Percentiles rank a stretch among this genome's conserved stretches.
Conservation (phyloP, 1,140 invertebrate genomes). For the Phenacoccus solenopsis region DNA sequence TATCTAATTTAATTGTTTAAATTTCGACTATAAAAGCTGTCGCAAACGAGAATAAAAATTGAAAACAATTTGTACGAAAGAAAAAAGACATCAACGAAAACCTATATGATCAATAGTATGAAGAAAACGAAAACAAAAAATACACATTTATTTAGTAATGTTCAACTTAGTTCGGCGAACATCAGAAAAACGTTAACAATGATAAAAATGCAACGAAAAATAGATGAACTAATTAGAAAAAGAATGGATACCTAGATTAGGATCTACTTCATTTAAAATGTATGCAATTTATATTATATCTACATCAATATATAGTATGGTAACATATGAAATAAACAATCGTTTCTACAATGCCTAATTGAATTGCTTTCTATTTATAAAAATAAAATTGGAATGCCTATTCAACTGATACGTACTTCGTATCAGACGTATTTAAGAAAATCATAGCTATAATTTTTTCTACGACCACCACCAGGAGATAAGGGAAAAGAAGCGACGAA, state of each 20-base stretch:
- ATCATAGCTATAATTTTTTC: background rate
- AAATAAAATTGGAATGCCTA: background rate
- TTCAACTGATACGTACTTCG: background rate
- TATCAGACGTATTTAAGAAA: background rate
- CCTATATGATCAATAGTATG: no score
- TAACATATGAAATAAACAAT: background rate
- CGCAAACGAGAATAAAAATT: no score
- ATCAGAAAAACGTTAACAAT: no score
- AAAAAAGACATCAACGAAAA: no score
- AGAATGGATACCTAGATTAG: background rate
- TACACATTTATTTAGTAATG: no score
- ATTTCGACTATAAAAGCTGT: no score
- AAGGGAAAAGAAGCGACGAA: background rate
- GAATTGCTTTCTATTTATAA: background rate
- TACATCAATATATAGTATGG: background rate
- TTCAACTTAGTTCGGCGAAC: no score
- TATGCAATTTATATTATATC: no score
- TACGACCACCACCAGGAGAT: background rate
- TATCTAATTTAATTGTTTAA: no score
- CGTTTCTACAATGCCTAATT: background rate
- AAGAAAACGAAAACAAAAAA: no score
- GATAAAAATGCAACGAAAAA: no score
- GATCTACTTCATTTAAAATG: background rate
- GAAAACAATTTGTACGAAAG: no score
- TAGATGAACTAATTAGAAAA: background rate